A percentile compares a stretch with the other conserved stretches of the same genome.
Conservation (phyloP, 1,140 invertebrate genomes). For the Argopecten irradians region DNA sequence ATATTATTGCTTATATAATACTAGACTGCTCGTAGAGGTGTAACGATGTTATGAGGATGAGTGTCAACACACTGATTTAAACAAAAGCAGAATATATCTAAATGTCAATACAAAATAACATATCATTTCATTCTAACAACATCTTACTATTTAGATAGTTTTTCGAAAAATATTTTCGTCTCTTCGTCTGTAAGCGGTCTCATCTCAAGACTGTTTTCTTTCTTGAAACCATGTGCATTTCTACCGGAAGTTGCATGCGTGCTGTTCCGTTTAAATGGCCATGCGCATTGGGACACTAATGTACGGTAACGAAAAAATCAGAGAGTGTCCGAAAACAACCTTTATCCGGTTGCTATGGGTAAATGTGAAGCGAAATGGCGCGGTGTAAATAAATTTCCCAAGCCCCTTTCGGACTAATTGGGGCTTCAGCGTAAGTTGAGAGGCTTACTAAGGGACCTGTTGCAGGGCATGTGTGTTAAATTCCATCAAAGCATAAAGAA, state of each 20-base stretch:
- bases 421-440: neutral
- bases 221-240: neutral
- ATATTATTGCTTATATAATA: no score
- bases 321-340: neutral
- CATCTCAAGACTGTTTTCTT: conserved; percentile 81
- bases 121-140: no score
- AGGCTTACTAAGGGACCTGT: neutral
- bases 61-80: no score
- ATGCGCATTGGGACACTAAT: neutral
- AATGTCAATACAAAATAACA: no score
- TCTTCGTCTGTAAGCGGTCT: conserved; percentile 94
- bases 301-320: neutral
- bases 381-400: neutral
- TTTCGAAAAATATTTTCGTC: conserved; percentile 93
- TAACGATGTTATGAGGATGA: no score
- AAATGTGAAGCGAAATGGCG: conserved; percentile 7
- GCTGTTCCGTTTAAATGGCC: neutral
- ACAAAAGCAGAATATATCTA: no score
- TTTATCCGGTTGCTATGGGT: neutral
- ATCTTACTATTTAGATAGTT: conserved; percentile 96
- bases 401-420: neutral
- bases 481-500: neutral
- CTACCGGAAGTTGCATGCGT: neutral
- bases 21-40: no score
- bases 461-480: neutral